phyloP scores from a whole-genome alignment of 2,888 invertebrate genomes.

The Nymphalis polychloros region DNA sequence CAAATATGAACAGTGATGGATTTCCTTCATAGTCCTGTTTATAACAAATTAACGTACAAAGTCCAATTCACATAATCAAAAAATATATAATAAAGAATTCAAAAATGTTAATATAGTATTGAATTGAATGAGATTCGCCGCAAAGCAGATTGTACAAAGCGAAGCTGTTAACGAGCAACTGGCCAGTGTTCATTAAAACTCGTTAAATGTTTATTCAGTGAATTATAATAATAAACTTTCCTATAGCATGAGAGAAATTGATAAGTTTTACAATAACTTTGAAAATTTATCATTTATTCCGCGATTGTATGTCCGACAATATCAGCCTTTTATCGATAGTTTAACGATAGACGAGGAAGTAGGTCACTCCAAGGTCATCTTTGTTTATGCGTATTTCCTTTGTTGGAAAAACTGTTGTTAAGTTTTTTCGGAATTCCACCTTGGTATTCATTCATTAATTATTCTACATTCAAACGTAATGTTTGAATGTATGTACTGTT shows the following conservation, averaged over 20 bases:
- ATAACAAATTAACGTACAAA: too few relatives aligned
- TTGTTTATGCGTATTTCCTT: too few relatives aligned
- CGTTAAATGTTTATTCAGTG: slow-evolving; percentile 15
- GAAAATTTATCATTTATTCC: background rate
- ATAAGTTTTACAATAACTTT: background rate
- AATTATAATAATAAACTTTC: slow-evolving; percentile 1
- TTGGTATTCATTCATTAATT: too few relatives aligned
- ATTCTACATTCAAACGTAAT: too few relatives aligned
- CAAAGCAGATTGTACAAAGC: slow-evolving; percentile 55
- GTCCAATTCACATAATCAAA: background rate
- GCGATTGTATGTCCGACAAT: background rate
- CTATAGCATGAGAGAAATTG: background rate
- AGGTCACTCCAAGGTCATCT: too few relatives aligned
- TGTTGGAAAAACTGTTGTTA: too few relatives aligned
- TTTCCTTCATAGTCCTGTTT: too few relatives aligned
- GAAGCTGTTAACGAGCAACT: slow-evolving; percentile 44
- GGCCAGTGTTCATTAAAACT: slow-evolving; percentile 42
- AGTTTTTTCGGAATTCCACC: too few relatives aligned
- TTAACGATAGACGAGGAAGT: too few relatives aligned
- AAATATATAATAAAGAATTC: slow-evolving; percentile 7
- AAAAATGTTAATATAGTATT: slow-evolving; percentile 22
- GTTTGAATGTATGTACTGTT: too few relatives aligned
- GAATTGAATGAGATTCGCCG: slow-evolving; percentile 37
- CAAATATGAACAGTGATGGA: too few relatives aligned
- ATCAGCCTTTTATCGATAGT: too few relatives aligned